A percentile compares a stretch with the other conserved stretches of the same genome.
Evolutionary conservation across 2,797 vertebrate genomes (phyloP).

Genomic region (Ataeniobius toweri): DNA sequence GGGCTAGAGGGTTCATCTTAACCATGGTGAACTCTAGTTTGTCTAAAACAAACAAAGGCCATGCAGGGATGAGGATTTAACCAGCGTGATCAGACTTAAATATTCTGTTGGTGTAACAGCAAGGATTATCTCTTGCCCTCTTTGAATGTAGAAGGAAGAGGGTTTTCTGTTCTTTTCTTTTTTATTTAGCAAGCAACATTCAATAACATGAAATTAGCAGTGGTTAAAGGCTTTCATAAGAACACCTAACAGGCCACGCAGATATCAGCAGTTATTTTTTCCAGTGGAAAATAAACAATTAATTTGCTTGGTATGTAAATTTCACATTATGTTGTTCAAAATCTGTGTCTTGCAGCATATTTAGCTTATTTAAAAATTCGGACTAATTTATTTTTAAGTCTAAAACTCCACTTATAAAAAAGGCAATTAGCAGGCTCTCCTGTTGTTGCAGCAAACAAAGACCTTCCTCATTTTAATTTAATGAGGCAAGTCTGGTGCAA

Average conservation of each 20-base stretch:
- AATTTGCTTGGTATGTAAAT: constrained; percentile 15
- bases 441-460: constrained; percentile 77
- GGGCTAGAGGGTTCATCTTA: constrained; percentile 76
- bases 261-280: constrained; percentile 11
- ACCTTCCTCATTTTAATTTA: constrained; percentile 68
- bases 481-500: constrained; percentile 64
- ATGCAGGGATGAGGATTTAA: constrained; percentile 34
- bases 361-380: constrained; percentile 66
- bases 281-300: constrained; percentile 37
- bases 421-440: constrained; percentile 70
- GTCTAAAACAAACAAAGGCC: constrained; percentile 64
- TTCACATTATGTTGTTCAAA: constrained; percentile 39
- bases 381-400: constrained; percentile 74
- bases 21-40: constrained; percentile 73
- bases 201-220: constrained; percentile 7
- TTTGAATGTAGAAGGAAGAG: constrained; percentile 5
- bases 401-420: constrained; percentile 64
- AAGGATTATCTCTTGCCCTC: constrained; percentile 20
- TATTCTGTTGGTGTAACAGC: constrained; percentile 37
- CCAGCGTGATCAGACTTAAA: constrained; percentile 47
- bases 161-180: not conserved
- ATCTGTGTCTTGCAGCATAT: constrained; percentile 35
- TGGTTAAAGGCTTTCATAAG: constrained; percentile 10
- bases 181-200: not conserved
- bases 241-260: not conserved